Base-by-base conservation (phyloP, 2,113 vertebrate species). In the Accipiter virgatus region DNA sequence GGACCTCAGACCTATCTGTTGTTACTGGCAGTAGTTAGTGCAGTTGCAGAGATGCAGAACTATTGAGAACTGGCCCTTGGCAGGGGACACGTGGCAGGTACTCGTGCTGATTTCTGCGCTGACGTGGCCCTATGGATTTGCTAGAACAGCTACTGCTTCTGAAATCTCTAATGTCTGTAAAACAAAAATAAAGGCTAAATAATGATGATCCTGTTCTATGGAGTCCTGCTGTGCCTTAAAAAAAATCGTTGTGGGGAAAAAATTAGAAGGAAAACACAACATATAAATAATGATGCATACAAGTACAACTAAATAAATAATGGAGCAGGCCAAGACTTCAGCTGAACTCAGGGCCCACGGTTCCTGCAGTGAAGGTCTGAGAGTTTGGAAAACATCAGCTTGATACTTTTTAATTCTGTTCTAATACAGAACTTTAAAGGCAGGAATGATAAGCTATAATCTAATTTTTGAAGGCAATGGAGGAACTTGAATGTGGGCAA, bases 251-350 rank as follows among this genome's bases (percentile, higher is more conserved):
- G 38, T 86, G 84, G 62, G 92, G 40, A 42, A 81, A 95, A 93
- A 83, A 48, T 10, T 8, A 15, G 43, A 84, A 74, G 21, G 81
- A 74, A 95, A 93, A 85, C 45, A 81, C 13, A 43, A 18, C 40
- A 38, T 4, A 36, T 31, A 66, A 83, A 53, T 13, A 80, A 55
- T 79, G 38, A 52, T 3, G 23, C 13, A 6, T 70, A 16, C 22
- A 55, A 83, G 12, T 34, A 42, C 8, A 74, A 56, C 27, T 93
- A 61, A 78, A 87, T 71, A 95, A 94, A 90, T 70, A 84, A 71
- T 1, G 34, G 59, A 66, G 34, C 6, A 8, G 14, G 31, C 45
- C 65, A 66, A 78, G 34, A 2, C 31, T 32, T 65, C 36, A 21
- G 77, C 59, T 56, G 73, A 56, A 53, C 34, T 50, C 42, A 66